Evolutionary conservation across 1,140 invertebrate species (phyloP), one percentile per base, ranked within the genome.

Genomic region (Subanguina moxae): DNA sequence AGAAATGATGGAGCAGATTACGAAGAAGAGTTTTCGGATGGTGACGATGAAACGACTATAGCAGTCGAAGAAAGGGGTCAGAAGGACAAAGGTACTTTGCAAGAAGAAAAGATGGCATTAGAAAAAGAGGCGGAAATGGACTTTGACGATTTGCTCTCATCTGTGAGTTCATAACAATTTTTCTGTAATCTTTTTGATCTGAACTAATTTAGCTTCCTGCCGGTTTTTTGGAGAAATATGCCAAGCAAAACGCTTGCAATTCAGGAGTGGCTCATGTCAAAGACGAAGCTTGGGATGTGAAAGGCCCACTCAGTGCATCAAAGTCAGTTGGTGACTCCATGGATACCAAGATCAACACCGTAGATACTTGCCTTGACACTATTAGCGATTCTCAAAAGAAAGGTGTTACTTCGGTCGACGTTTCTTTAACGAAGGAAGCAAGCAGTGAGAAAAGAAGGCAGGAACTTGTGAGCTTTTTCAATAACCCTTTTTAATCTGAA

Each of bases 41-140:
- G 89, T 57, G 93, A 97, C 84, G 93, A 97, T 85, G 92, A 95
- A 84, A 91, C 93, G 85, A 95, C 92, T 9, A 96, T 76, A 0
- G 52, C 96, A 80, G 91, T 90, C n/a, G 90, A 90, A 82, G 90
- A 90, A 59, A 92, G 94, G 83, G 82, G 82, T 45, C 89, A 90
- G 80, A 88, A 89, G 76, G 87, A 88, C 62, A 82, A 82, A 57
- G 75, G 84, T 77, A 77, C 77, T 38, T 82, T 82, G 72, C 78
- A 78, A 28, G 82, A 79, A 73, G 94, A 97, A 85, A 86, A 97
- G 0, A 90, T 90, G 77, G 87, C 90, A 38, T 85, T 97, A 65
- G 89, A 91, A 76, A 89, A 90, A 83, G 93, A 96, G 85, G 92
- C 91, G 70, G 88, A 91, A 83, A 87, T 94, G 83, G 90, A 92